Evolutionary conservation across 2,797 vertebrate species (phyloP).

Genomic region (Ciconia nigra): DNA sequence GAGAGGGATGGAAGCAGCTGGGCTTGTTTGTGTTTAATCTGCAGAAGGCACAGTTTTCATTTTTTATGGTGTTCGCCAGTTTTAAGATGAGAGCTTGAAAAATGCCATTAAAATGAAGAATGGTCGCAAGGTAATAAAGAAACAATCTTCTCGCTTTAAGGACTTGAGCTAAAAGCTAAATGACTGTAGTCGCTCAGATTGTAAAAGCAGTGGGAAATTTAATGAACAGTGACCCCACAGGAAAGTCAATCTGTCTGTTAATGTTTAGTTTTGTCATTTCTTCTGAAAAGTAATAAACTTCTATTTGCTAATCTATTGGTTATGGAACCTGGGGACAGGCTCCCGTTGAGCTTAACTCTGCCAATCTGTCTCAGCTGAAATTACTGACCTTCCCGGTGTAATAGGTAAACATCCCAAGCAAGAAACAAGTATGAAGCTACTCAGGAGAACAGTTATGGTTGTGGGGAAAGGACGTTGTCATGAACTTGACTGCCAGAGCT

Average conservation of each 20-base stretch:
- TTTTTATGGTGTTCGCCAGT: neutral
- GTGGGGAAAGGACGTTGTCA: neutral
- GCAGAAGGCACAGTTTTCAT: neutral
- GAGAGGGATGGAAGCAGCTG: neutral
- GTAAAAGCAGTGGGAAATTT: conserved; percentile 55
- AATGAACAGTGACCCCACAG: conserved; percentile 53
- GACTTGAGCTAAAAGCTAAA: conserved; percentile 35
- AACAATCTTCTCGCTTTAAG: conserved; percentile 29
- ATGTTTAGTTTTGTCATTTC: conserved; percentile 38
- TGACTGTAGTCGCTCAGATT: conserved; percentile 16
- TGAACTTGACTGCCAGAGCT: neutral
- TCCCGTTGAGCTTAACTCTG: neutral
- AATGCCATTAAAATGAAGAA: conserved; percentile 32
- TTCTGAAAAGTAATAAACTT: conserved; percentile 40
- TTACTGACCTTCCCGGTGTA: neutral
- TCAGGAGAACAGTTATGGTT: neutral
- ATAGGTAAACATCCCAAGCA: neutral
- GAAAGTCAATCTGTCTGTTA: conserved; percentile 45
- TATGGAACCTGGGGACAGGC: neutral
- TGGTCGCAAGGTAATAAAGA: conserved; percentile 5
- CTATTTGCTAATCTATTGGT: conserved; percentile 4
- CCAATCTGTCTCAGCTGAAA: neutral
- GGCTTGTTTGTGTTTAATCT: neutral
- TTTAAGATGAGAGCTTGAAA: conserved; percentile 15
- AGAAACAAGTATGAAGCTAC: neutral